A percentile compares a stretch with the other conserved stretches of the same genome.
These are phyloP conservation scores for Drosophila busckii DNA, from an alignment of 1,140 invertebrate genomes.

Conservation along the genomic window DNA sequence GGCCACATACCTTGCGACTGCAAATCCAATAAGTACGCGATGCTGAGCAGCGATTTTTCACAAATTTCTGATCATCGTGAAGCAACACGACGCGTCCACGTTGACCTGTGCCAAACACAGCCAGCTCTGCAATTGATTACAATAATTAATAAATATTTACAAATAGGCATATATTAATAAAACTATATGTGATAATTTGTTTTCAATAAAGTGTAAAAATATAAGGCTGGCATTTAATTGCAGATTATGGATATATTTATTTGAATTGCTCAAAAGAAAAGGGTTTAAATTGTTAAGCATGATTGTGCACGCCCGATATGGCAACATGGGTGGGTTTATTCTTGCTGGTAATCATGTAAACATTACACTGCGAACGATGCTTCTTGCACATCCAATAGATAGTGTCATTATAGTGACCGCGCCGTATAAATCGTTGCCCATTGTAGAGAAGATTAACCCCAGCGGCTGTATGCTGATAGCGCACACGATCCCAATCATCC, in stretches of 20 bases:
- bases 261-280: constrained; percentile 1
- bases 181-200: too few species aligned
- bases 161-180: not conserved
- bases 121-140: constrained; percentile 53
- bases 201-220: too few species aligned
- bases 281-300: constrained; percentile 3
- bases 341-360: constrained; percentile 46
- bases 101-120: constrained; percentile 67
- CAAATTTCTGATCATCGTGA: constrained; percentile 64
- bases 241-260: constrained; percentile 25
- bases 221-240: constrained; percentile 10
- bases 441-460: constrained; percentile 43
- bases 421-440: constrained; percentile 26
- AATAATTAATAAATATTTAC: not conserved
- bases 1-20: constrained; percentile 62
- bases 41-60: constrained; percentile 67
- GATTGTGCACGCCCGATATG: constrained; percentile 58
- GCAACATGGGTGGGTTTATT: constrained; percentile 55
- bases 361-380: constrained; percentile 20
- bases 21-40: constrained; percentile 77
- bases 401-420: constrained; percentile 21
- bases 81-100: constrained; percentile 64
- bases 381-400: constrained; percentile 44
- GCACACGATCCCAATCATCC: constrained; percentile 60
- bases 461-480: constrained; percentile 25